These are phyloP conservation scores for Astyanax mexicanus DNA, from an alignment of 2,797 vertebrate genomes.

Conservation along the genomic window DNA sequence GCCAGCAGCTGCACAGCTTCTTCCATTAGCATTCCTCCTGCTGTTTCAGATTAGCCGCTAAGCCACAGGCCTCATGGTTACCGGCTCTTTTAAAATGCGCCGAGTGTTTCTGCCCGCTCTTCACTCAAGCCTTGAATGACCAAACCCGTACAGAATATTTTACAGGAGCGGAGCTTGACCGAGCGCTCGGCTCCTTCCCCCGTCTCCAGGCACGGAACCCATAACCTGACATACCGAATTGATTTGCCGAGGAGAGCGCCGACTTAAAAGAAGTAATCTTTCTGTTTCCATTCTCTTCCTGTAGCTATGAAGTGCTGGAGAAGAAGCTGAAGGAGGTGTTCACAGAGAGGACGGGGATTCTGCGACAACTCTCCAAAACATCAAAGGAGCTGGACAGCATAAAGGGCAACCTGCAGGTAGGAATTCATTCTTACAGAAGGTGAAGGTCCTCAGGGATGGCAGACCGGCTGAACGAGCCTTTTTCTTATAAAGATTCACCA, in stretches of 20 bases:
- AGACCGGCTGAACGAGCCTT: no score
- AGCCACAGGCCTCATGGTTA: neutral
- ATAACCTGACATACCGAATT: conserved; percentile 35
- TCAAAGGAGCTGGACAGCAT: conserved; percentile 94
- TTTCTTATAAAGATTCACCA: neutral
- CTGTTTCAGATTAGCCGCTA: conserved; percentile 11
- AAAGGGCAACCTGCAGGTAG: conserved; percentile 94
- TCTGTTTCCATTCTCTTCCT: conserved; percentile 56
- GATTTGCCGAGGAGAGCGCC: conserved; percentile 31
- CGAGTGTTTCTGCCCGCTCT: neutral
- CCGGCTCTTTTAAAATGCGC: neutral
- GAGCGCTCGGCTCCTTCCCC: conserved; percentile 40
- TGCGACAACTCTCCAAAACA: conserved; percentile 93
- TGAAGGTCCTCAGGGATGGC: neutral
- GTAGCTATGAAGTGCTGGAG: conserved; percentile 93
- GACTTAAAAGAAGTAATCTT: conserved; percentile 51
- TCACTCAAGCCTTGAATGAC: neutral
- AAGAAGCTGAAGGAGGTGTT: conserved; percentile 95
- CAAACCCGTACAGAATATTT: conserved; percentile 1
- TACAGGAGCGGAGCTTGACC: neutral
- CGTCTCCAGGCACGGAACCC: conserved; percentile 20
- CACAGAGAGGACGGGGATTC: conserved; percentile 91
- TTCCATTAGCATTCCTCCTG: neutral
- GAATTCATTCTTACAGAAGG: conserved; percentile 44
- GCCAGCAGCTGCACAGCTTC: neutral